Evolutionary conservation across 2,888 invertebrate species (phyloP), one percentile per base, ranked within the genome.

Genomic region (Embidobia sp.): DNA sequence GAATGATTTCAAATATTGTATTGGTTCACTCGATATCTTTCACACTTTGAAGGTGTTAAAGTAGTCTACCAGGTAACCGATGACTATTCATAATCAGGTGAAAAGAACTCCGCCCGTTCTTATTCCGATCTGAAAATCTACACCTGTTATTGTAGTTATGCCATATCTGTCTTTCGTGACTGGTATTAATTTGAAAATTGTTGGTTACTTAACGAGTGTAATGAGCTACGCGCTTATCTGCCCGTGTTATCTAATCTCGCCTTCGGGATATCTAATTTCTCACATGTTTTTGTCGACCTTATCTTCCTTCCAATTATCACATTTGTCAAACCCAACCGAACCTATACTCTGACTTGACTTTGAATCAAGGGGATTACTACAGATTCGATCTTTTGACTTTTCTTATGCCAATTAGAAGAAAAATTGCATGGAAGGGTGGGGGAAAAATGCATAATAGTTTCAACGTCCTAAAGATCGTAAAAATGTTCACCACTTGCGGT

Each of bases 131-230:
- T 64, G 69, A 73, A 73, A 73, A 73, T 67, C 72, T 76, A 79
- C 78, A 79, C 76, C 78, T 78, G 78, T 78, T 79, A 61, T 78
- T 76, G 61, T 40, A 69, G 49, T 66, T 66, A 69, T 57, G 48
- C 64, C 51, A 31, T 42, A 42, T 48, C 66, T 51, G 59, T 67
- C 72, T 80, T 82, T 79, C 83, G 82, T 83, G 84, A 83, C 84
- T 82, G 80, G 80, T 84, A 82, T 81, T 86, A 86, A 87, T 88
- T 86, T 79, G 81, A 72, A 85, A 87, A 87, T 87, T 86, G 82
- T 82, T 55, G 83, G 86, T 85, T 85, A 79, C 79, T 80, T 81
- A 82, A 83, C 82, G 76, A 79, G 76, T 78, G 77, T 83, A 80
- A 83, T 82, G 81, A 82, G 67, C 15, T 78, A 67, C 72, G 63